Conservation (phyloP, 2,113 vertebrate species). For the Castor canadensis region DNA sequence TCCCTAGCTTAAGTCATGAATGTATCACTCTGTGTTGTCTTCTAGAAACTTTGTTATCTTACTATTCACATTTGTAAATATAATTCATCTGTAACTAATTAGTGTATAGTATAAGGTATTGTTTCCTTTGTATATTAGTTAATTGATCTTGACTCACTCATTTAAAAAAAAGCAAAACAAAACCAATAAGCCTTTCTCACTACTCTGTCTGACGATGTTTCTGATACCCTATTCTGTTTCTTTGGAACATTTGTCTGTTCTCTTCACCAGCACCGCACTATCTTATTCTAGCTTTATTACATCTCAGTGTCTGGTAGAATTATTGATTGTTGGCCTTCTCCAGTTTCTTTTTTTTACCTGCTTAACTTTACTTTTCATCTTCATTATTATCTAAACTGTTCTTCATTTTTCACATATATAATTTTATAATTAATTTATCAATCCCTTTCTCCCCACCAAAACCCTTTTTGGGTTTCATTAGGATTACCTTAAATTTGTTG, state of each 20-base stretch:
- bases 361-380: no score
- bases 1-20: background rate
- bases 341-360: no score
- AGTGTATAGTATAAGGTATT: background rate
- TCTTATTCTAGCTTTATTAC: background rate
- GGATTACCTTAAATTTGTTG: no score
- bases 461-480: no score
- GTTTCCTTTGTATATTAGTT: background rate
- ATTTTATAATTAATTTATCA: no score
- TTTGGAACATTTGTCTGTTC: background rate
- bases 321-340: no score
- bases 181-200: background rate
- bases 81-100: background rate
- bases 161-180: background rate
- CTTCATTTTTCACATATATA: no score
- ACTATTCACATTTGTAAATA: background rate
- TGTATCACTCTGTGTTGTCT: background rate
- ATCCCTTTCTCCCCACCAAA: no score
- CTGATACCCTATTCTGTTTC: background rate
- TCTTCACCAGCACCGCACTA: background rate
- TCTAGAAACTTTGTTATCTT: background rate
- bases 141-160: background rate
- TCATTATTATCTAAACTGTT: no score
- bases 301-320: background rate
- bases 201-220: background rate